These are phyloP conservation scores for Volucella bombylans DNA, from an alignment of 2,888 invertebrate species.

Conservation along the genomic window DNA sequence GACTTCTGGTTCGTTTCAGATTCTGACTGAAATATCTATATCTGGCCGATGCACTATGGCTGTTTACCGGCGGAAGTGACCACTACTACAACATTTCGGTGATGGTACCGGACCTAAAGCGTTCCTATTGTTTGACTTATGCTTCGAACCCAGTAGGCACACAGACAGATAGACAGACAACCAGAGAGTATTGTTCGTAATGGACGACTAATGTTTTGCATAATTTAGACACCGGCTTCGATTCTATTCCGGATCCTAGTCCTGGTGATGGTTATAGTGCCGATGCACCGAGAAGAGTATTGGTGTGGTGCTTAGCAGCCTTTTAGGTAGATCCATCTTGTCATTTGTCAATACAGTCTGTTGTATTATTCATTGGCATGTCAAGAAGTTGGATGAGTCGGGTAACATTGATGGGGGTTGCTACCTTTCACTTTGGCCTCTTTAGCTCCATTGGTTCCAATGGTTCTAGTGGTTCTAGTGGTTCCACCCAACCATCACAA, in stretches of 20 bases:
- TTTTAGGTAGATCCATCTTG: constrained; percentile 70
- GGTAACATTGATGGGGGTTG: constrained; percentile 69
- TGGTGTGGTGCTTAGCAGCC: constrained; percentile 22
- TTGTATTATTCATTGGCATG: constrained; percentile 72
- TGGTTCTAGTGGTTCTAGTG: too few species aligned
- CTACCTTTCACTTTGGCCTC: constrained; percentile 37
- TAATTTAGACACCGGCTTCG: constrained; percentile 62
- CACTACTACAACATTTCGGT: not conserved
- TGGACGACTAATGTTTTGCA: constrained; percentile 73
- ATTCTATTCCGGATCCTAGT: not conserved
- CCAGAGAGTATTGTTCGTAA: constrained; percentile 41
- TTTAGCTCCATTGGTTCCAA: constrained; percentile 41
- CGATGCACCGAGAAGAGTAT: constrained; percentile 29
- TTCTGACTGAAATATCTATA: constrained; percentile 14
- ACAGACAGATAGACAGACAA: not conserved
- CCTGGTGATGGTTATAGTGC: constrained; percentile 1
- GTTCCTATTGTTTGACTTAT: constrained; percentile 48
- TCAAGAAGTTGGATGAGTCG: constrained; percentile 71
- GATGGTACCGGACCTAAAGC: constrained; percentile 27
- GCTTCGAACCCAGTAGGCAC: not conserved
- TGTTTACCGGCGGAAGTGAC: constrained; percentile 13
- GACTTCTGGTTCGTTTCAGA: constrained; percentile 38
- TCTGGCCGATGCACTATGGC: constrained; percentile 26
- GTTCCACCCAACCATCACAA: not conserved
- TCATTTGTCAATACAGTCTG: constrained; percentile 73